Evolutionary conservation across 1,140 invertebrate genomes (phyloP), one percentile per base, ranked within the genome.

Genomic region (Leptopilina boulardi): DNA sequence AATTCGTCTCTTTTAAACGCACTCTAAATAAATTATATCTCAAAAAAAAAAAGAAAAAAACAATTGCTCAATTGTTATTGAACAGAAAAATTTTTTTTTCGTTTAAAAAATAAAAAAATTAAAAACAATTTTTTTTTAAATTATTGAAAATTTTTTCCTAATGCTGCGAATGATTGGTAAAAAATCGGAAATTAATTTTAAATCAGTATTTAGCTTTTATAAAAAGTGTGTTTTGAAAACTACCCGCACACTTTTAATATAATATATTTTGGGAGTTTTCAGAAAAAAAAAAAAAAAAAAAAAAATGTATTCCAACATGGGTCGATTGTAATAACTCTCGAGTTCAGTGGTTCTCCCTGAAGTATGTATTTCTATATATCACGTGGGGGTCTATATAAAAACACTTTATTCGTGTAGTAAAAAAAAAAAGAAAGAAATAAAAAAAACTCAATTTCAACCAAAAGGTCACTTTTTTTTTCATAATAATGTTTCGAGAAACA

Each of bases 321-420:
- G 82, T 85, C 84, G 82, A 85, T 86, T 85, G 76, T 84, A 83
- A 85, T 82, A 85, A 86, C 83, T 83, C 42, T 51, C 72, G 80
- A 74, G 70, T 74, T 74, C 82, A 84, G 81, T 82, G 83, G 82
- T 84, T 81, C 83, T 82, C 82, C 80, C 76, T 76, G 71, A 70
- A 72, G 76, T 77, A 80, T 80, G 76, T 77, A 80, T 80, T 78
- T 72, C 73, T 23, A 73, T 34, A 15, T n/a, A n/a, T n/a, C n/a
- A 41, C 51, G 10, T 4, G 51, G 10, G 18, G 51, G 38, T 23
- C 41, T 30, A 10, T 38, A 38, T 38, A 38, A 8, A 44, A 23
- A 75, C 30, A 34, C 23, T 44, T 66, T 44, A 51, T 42, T 66
- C 59, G 9, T 13, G 59, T n/a, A n/a, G n/a, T n/a, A n/a, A n/a